A percentile compares a stretch with the other conserved stretches of the same genome.
Evolutionary conservation across 2,888 invertebrate species (phyloP).

Genomic region (Athalia cordata): DNA sequence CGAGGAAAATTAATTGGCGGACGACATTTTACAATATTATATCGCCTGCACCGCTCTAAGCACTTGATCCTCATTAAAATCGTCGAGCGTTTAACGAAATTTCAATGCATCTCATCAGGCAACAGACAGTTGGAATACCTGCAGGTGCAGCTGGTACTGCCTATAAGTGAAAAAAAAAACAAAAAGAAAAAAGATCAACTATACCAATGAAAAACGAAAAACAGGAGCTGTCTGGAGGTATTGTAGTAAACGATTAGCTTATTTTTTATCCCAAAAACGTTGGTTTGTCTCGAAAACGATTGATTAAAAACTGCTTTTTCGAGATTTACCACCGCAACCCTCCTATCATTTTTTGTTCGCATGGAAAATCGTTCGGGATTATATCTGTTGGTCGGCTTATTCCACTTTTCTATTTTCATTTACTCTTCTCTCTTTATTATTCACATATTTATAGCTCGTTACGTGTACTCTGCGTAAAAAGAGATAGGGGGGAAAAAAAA

Average conservation of each 20-base stretch:
- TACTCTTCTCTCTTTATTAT: not conserved
- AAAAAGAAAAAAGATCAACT: not conserved
- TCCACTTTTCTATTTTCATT: not conserved
- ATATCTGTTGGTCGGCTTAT: not conserved
- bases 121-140: too few species aligned
- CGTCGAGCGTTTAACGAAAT: not conserved
- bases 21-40: too few species aligned
- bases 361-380: too few species aligned
- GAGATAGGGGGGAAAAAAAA: not conserved
- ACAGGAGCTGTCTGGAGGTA: too few species aligned
- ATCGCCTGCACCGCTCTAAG: not conserved
- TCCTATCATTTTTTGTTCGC: too few species aligned
- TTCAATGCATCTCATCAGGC: not conserved
- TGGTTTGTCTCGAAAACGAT: too few species aligned
- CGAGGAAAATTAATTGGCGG: slow-evolving; percentile 3
- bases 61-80: slow-evolving; percentile 21
- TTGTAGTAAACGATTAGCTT: too few species aligned
- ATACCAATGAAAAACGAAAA: not conserved
- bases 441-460: slow-evolving; percentile 10
- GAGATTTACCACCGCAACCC: too few species aligned
- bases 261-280: too few species aligned
- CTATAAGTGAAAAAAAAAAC: not conserved
- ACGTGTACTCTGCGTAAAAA: not conserved
- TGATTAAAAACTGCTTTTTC: too few species aligned
- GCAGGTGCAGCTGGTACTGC: not conserved